These are phyloP conservation scores for Agonopterix arenella DNA, from an alignment of 2,888 invertebrate genomes.

Conservation along the genomic window DNA sequence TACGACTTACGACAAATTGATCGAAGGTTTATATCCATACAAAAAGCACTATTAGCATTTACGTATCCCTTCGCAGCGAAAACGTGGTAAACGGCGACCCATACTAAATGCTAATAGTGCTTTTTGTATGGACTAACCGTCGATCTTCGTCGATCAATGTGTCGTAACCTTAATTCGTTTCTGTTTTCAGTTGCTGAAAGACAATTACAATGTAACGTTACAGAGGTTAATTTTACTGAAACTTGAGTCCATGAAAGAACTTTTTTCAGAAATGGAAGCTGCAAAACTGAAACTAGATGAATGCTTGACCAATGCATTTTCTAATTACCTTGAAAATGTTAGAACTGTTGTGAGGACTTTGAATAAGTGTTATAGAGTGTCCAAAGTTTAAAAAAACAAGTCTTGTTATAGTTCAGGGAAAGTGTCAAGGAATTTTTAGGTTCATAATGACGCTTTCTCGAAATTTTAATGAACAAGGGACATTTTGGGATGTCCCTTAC, in stretches of 20 bases:
- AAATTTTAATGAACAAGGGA: no score
- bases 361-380: slow-evolving; percentile 31
- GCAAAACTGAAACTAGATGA: slow-evolving; percentile 26
- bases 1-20: no score
- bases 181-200: slow-evolving; percentile 48
- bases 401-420: no score
- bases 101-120: no score
- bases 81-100: no score
- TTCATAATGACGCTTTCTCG: no score
- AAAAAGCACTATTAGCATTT: not conserved
- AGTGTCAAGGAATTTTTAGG: no score
- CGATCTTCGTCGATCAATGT: not conserved
- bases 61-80: no score
- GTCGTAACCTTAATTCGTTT: not conserved
- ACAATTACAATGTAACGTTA: slow-evolving; percentile 38
- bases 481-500: no score
- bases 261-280: slow-evolving; percentile 21
- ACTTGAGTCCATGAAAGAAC: slow-evolving; percentile 25
- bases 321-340: slow-evolving; percentile 28
- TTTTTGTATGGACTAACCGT: no score
- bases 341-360: slow-evolving; percentile 28
- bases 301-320: slow-evolving; percentile 32
- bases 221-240: slow-evolving; percentile 40
- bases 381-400: no score
- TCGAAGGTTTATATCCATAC: no score